Evolutionary conservation across 2,888 invertebrate species (phyloP).

Genomic region (Hemithea aestivaria): DNA sequence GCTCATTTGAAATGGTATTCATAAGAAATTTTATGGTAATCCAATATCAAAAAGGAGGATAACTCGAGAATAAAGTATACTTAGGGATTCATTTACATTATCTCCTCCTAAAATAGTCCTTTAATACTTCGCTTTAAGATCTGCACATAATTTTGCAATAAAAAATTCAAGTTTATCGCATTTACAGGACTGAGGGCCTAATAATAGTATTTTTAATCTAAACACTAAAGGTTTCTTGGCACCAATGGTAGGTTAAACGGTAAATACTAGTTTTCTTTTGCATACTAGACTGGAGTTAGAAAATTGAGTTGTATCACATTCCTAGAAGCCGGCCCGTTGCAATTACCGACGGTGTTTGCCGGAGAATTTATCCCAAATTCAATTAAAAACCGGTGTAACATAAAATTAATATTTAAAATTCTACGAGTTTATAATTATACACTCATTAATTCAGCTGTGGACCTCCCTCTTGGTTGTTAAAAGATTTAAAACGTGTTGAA

Average conservation of each 20-base stretch:
- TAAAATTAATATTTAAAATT: not conserved
- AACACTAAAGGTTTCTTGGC: conserved; percentile 9
- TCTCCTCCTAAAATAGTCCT: conserved; percentile 12
- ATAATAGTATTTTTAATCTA: conserved; percentile 13
- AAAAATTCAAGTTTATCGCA: conserved; percentile 10
- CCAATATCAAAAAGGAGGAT: not conserved
- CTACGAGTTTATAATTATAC: no score
- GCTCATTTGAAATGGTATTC: no score
- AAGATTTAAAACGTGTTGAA: conserved; percentile 1
- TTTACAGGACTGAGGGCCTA: not conserved
- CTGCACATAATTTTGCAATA: conserved; percentile 15
- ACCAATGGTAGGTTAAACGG: conserved; percentile 14
- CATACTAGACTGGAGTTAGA: conserved; percentile 18
- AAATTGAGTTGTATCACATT: conserved; percentile 24
- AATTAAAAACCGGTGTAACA: conserved; percentile 5
- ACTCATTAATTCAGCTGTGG: no score
- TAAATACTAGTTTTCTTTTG: conserved; percentile 22
- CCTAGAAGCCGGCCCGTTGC: conserved; percentile 11
- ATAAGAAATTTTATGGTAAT: no score
- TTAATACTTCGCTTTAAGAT: conserved; percentile 1
- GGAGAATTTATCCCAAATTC: conserved; percentile 8
- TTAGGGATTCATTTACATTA: conserved; percentile 17
- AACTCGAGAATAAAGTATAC: not conserved
- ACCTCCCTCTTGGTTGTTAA: not conserved
- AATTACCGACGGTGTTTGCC: conserved; percentile 10